These are phyloP conservation scores for Sardina pilchardus DNA, from an alignment of 2,113 vertebrate genomes.

Conservation along the genomic window DNA sequence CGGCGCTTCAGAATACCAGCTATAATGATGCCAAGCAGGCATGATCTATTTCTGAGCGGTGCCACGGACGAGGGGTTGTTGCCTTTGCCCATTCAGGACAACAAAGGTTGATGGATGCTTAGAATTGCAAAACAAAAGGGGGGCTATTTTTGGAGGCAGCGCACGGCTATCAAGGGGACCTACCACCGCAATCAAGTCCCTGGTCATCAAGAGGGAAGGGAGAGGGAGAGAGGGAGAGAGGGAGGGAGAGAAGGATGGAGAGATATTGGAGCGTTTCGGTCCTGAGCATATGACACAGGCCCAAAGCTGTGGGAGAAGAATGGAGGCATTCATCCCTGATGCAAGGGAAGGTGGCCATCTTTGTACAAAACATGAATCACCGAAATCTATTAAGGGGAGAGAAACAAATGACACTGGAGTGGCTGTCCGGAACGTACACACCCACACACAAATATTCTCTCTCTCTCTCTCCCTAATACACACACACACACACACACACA, in stretches of 20 bases:
- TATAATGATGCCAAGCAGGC: background rate
- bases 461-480: background rate
- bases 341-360: background rate
- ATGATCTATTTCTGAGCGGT: background rate
- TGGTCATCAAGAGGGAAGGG: background rate
- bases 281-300: background rate
- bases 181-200: background rate
- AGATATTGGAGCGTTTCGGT: background rate
- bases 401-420: background rate
- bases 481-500: background rate
- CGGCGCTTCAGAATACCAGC: background rate
- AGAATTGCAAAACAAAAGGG: conserved; percentile 14
- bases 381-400: background rate
- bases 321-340: background rate
- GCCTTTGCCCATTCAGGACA: conserved; percentile 9
- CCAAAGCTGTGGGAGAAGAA: background rate
- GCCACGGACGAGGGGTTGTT: background rate
- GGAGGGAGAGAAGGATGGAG: background rate
- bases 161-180: conserved; percentile 1
- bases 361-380: background rate
- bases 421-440: background rate
- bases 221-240: background rate
- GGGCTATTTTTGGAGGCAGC: background rate
- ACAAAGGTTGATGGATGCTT: conserved; percentile 16
- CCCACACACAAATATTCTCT: background rate